Percentiles rank a stretch among this genome's conserved stretches.
phyloP scores from a whole-genome alignment of 2,888 invertebrate genomes.

The Sipha maydis region DNA sequence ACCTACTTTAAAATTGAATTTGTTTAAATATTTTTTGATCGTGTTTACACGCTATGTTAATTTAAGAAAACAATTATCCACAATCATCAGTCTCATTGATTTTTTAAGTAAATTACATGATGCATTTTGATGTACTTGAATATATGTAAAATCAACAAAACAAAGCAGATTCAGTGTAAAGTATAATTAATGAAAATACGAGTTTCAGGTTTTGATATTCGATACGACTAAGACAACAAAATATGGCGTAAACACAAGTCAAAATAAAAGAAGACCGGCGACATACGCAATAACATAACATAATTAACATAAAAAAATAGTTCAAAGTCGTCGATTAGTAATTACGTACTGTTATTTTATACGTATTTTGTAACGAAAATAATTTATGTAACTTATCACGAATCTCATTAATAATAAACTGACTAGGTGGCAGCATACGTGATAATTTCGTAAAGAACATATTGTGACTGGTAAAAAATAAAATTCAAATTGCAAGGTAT shows the following conservation, averaged over 20 bases:
- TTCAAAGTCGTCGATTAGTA: background rate
- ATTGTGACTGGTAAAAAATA: background rate
- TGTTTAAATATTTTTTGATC: too few relatives aligned
- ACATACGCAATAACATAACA: background rate
- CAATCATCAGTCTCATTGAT: too few relatives aligned
- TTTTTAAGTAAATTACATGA: too few relatives aligned
- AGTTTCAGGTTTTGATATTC: too few relatives aligned
- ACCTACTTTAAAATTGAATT: too few relatives aligned
- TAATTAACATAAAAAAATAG: background rate
- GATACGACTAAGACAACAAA: background rate
- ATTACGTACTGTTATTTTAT: background rate
- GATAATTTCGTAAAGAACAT: background rate
- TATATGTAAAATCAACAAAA: too few relatives aligned
- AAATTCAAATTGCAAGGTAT: background rate
- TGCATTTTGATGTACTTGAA: too few relatives aligned
- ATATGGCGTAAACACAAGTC: background rate
- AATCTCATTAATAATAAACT: background rate
- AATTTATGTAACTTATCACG: background rate
- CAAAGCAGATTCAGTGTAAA: too few relatives aligned
- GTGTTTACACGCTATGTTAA: too few relatives aligned
- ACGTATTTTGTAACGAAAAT: slow-evolving; percentile 2
- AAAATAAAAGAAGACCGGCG: background rate
- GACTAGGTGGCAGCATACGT: background rate
- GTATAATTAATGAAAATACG: too few relatives aligned
- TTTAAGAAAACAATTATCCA: too few relatives aligned